Percentiles rank a stretch among this genome's conserved stretches.
These are phyloP conservation scores for Pomatorhinus ruficollis DNA, from an alignment of 2,113 vertebrate genomes.

Conservation along the genomic window DNA sequence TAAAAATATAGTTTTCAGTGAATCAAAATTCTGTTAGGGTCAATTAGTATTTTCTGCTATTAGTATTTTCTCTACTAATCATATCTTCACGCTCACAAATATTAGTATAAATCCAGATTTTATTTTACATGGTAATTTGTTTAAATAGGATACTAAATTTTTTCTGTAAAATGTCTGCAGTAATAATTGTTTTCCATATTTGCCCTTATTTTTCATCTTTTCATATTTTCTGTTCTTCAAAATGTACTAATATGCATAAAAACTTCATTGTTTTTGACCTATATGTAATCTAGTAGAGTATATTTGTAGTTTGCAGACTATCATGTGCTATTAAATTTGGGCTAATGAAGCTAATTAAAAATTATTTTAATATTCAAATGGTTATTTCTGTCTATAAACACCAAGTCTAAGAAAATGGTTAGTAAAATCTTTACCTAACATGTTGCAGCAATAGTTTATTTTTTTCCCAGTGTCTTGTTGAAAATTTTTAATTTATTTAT, in stretches of 20 bases:
- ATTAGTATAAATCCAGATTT: neutral
- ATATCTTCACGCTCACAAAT: neutral
- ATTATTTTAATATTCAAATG: neutral
- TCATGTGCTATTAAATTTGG: neutral
- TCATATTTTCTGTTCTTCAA: neutral
- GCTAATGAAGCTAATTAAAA: neutral
- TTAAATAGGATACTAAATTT: neutral
- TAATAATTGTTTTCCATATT: neutral
- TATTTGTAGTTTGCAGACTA: neutral
- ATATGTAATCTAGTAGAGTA: neutral
- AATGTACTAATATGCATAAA: neutral
- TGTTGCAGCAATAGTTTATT: neutral
- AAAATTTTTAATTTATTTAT: neutral
- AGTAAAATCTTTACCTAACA: neutral
- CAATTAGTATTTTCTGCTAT: neutral
- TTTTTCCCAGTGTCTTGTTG: neutral
- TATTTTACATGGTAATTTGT: neutral
- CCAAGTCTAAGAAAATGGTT: neutral
- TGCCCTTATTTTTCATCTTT: neutral
- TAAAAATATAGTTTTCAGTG: neutral
- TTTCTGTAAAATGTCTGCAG: neutral
- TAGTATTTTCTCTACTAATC: neutral
- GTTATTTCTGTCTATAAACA: neutral
- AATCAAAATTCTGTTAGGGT: neutral
- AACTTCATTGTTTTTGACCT: neutral